A percentile compares a stretch with the other conserved stretches of the same genome.
Conservation (phyloP, 2,888 invertebrate genomes). For the Choreutis nemorana region DNA sequence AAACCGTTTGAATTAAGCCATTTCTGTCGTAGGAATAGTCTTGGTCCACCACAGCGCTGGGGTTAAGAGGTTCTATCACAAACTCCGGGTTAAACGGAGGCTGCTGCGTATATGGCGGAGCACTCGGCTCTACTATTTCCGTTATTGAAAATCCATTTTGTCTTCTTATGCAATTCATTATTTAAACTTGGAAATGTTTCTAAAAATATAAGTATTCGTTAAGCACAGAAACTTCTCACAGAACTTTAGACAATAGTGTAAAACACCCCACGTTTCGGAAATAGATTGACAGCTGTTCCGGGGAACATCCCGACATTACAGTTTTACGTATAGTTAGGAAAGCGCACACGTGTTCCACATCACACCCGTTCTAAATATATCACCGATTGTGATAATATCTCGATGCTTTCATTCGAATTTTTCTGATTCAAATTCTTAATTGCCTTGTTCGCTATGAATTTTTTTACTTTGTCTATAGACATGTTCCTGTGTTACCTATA, state of each 20-base stretch:
- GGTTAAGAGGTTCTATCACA: slow-evolving; percentile 21
- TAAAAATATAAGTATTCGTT: neutral
- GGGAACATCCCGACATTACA: slow-evolving; percentile 40
- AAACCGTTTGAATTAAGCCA: no score
- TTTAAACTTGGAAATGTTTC: no score
- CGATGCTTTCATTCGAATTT: no score
- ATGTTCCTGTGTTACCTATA: no score
- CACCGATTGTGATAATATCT: neutral
- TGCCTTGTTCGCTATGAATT: no score
- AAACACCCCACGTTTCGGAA: slow-evolving; percentile 44
- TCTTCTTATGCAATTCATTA: slow-evolving; percentile 48
- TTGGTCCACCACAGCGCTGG: slow-evolving; percentile 18
- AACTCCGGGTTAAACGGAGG: slow-evolving; percentile 52
- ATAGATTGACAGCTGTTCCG: slow-evolving; percentile 56
- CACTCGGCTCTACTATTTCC: slow-evolving; percentile 30
- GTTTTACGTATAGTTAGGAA: slow-evolving; percentile 1
- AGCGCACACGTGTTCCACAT: slow-evolving; percentile 1
- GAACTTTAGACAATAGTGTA: slow-evolving; percentile 16
- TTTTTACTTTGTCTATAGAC: no score
- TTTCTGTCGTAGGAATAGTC: slow-evolving; percentile 22
- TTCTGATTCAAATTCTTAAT: no score
- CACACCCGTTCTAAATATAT: no score
- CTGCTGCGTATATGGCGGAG: slow-evolving; percentile 36
- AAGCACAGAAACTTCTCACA: neutral
- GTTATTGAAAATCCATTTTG: slow-evolving; percentile 26